phyloP scores from a whole-genome alignment of 2,113 vertebrate genomes.

The Anhinga anhinga region DNA sequence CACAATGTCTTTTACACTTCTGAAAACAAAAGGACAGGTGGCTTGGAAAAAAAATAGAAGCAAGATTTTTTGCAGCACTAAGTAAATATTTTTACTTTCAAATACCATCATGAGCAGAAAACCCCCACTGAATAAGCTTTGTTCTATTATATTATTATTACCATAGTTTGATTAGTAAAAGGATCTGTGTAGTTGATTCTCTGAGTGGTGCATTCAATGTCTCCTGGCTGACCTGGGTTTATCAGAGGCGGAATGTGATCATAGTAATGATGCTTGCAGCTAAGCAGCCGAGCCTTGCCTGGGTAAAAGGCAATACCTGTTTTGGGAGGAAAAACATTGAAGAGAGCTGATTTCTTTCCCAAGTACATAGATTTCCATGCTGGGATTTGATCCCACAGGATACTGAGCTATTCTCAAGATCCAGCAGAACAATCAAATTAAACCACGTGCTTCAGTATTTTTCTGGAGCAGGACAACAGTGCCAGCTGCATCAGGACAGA shows the following conservation, averaged over 20 bases:
- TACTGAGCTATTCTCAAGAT: neutral
- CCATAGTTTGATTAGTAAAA: constrained; percentile 85
- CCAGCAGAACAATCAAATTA: neutral
- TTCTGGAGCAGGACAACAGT: neutral
- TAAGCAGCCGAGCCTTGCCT: constrained; percentile 84
- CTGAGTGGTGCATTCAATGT: constrained; percentile 77
- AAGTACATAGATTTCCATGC: neutral
- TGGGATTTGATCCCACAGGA: neutral
- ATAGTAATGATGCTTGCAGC: constrained; percentile 89
- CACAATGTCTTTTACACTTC: neutral
- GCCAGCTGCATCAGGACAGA: neutral
- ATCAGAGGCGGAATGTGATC: constrained; percentile 84
- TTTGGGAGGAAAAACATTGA: neutral
- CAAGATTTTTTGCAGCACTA: neutral
- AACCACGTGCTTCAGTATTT: neutral
- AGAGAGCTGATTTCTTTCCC: neutral
- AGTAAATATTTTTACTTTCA: neutral
- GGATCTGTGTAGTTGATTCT: constrained; percentile 87
- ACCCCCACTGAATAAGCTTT: neutral
- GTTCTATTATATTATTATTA: constrained; percentile 45
- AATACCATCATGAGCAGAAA: neutral
- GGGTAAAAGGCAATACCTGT: constrained; percentile 93
- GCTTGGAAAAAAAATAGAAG: neutral
- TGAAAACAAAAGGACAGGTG: neutral
- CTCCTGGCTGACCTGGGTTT: constrained; percentile 78